Conservation (phyloP, 2,888 invertebrate genomes). For the Synergus laeviventris region DNA sequence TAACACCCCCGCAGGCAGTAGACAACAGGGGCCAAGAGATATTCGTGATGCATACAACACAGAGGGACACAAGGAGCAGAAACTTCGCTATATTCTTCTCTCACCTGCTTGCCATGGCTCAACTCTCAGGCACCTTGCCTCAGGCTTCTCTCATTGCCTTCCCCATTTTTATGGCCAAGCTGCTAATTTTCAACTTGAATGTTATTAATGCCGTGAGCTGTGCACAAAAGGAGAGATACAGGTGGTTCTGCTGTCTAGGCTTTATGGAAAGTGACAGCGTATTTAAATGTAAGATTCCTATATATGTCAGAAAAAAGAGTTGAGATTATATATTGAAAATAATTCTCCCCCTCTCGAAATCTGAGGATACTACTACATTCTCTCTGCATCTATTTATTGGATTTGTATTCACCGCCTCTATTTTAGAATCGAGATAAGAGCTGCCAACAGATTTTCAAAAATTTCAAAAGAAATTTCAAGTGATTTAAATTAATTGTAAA, state of each 20-base stretch:
- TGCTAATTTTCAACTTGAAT: constrained; percentile 71
- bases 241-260: constrained; percentile 46
- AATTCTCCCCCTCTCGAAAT: no score
- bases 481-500: no score
- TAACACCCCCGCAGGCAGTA: constrained; percentile 74
- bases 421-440: no score
- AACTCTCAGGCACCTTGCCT: constrained; percentile 58
- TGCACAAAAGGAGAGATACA: constrained; percentile 38
- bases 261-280: no score
- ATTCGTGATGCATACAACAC: constrained; percentile 42
- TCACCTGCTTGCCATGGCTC: constrained; percentile 54
- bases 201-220: constrained; percentile 64
- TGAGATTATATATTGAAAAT: no score
- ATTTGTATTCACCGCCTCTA: no score
- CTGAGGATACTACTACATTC: no score
- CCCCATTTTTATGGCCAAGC: constrained; percentile 59
- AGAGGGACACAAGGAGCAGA: constrained; percentile 47
- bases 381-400: no score
- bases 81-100: constrained; percentile 42
- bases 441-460: no score
- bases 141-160: constrained; percentile 56
- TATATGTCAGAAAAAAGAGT: no score
- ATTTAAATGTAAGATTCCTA: no score
- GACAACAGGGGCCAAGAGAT: constrained; percentile 50
- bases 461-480: no score